Evolutionary conservation across 2,888 invertebrate species (phyloP).

Genomic region (Omphaloscelis lunosa): DNA sequence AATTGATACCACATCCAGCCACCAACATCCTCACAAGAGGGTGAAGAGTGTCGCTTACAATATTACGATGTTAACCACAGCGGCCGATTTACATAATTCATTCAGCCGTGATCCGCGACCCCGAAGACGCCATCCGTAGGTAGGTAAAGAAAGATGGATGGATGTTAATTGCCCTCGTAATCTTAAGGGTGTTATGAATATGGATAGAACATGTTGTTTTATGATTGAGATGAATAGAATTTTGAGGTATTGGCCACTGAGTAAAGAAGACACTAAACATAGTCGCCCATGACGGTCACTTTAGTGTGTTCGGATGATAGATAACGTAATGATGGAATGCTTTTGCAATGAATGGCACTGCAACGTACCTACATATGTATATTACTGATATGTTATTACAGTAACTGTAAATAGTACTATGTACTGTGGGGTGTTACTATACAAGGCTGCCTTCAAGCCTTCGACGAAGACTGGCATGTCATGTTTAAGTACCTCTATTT

Average conservation of each 20-base stretch:
- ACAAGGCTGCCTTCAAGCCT: too few relatives aligned
- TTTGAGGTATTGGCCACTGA: not conserved
- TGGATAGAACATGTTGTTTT: not conserved
- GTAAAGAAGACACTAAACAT: too few relatives aligned
- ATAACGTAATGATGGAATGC: not conserved
- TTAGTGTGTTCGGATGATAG: not conserved
- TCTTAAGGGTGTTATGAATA: slow-evolving; percentile 55
- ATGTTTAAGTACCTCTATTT: too few relatives aligned
- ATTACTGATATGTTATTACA: too few relatives aligned
- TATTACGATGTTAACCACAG: slow-evolving; percentile 90
- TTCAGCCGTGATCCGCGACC: slow-evolving; percentile 72
- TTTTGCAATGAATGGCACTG: not conserved
- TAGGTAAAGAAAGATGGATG: slow-evolving; percentile 64
- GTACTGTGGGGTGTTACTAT: too few relatives aligned
- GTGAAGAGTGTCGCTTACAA: slow-evolving; percentile 88
- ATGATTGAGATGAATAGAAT: slow-evolving; percentile 10
- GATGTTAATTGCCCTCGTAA: slow-evolving; percentile 78
- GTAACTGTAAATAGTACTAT: too few relatives aligned
- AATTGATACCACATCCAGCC: slow-evolving; percentile 55
- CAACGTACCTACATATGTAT: not conserved
- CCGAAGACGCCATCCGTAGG: slow-evolving; percentile 48
- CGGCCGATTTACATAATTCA: slow-evolving; percentile 89
- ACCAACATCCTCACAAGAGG: slow-evolving; percentile 56
- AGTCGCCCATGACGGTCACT: not conserved
- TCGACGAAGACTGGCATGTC: too few relatives aligned